Percentiles rank a stretch among this genome's conserved stretches.
Evolutionary conservation across 1,140 invertebrate species (phyloP).

Genomic region (Apis laboriosa): DNA sequence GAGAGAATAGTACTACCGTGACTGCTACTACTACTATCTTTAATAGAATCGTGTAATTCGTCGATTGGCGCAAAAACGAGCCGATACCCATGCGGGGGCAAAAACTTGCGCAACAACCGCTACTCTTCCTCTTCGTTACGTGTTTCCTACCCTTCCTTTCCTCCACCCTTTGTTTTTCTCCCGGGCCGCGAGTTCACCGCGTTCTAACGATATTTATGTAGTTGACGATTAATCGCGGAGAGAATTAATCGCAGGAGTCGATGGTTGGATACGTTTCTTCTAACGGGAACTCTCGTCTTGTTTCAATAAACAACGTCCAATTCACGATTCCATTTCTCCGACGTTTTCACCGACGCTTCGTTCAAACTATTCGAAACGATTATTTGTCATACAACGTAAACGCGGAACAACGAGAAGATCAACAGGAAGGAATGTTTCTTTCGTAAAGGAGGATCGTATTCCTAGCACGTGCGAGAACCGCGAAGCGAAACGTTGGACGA

Average conservation of each 20-base stretch:
- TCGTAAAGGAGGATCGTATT: too few relatives aligned
- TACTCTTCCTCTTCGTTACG: background rate
- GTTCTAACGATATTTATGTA: slow-evolving; percentile 16
- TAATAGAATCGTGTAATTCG: slow-evolving; percentile 62
- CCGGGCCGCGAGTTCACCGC: background rate
- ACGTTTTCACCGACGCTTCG: too few relatives aligned
- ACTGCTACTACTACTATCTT: slow-evolving; percentile 43
- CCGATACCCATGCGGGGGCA: slow-evolving; percentile 18
- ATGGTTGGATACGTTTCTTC: background rate
- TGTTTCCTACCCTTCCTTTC: background rate
- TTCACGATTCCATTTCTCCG: too few relatives aligned
- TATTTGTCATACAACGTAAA: background rate
- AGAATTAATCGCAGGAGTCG: background rate
- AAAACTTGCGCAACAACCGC: slow-evolving; percentile 46
- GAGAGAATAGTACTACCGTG: slow-evolving; percentile 15
- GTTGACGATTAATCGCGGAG: background rate
- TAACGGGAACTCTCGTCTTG: too few relatives aligned
- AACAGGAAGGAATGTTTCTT: background rate
- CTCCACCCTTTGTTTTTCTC: background rate
- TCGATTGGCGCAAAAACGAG: slow-evolving; percentile 53
- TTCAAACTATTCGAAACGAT: too few relatives aligned
- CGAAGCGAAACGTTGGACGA: slow-evolving; percentile 1
- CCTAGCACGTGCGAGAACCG: background rate
- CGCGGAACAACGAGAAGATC: background rate
- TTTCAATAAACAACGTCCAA: too few relatives aligned